Evolutionary conservation across 2,113 vertebrate genomes (phyloP).

Genomic region (Cavia aperea): DNA sequence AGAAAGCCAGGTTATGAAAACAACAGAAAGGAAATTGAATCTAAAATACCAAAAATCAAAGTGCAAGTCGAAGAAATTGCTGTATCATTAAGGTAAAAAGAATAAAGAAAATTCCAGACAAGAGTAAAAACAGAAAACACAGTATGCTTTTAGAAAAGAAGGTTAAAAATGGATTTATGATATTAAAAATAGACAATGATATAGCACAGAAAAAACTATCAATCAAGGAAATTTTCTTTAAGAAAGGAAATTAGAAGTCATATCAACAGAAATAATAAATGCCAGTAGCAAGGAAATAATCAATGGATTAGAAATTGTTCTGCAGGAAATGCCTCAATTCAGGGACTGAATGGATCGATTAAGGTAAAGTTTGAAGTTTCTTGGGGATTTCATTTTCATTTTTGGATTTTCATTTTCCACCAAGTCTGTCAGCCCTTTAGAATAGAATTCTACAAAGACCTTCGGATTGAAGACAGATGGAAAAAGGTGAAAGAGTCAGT

Average conservation of each 20-base stretch:
- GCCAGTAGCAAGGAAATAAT: neutral
- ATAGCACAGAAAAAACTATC: neutral
- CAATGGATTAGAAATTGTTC: neutral
- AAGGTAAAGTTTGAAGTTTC: neutral
- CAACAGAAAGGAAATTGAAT: neutral
- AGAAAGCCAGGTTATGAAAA: neutral
- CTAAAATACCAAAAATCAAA: constrained; percentile 3
- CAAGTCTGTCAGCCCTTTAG: neutral
- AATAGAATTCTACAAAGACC: neutral
- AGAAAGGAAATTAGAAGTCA: neutral
- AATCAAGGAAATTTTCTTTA: neutral
- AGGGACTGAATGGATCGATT: neutral
- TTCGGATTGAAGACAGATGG: neutral
- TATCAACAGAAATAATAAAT: neutral
- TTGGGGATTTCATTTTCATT: neutral
- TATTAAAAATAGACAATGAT: neutral
- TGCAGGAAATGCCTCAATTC: neutral
- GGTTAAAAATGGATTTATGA: neutral
- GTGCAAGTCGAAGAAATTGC: neutral
- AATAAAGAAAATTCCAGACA: neutral
- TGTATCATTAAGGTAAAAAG: neutral
- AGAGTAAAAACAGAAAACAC: constrained; percentile 8
- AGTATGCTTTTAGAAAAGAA: neutral
- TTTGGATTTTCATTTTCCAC: constrained; percentile 2
- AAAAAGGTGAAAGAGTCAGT: neutral